phyloP scores from a whole-genome alignment of 2,113 vertebrate species.

The Coturnix japonica region DNA sequence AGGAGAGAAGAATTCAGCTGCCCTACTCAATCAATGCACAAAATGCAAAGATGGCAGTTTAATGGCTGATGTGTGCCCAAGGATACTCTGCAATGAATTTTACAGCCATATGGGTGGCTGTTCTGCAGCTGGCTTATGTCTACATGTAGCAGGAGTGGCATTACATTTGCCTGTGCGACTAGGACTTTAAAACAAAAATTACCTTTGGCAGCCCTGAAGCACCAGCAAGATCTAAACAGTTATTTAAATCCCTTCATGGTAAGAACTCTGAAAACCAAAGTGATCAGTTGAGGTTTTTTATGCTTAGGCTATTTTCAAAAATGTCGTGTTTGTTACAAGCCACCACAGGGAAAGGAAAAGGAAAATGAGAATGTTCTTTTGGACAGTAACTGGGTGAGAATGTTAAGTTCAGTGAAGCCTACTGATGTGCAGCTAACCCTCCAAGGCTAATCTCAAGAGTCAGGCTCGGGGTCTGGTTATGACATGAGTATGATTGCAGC shows the following conservation, averaged over 20 bases:
- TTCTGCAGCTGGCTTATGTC: background rate
- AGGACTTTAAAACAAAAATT: background rate
- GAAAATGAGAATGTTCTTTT: background rate
- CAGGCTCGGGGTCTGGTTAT: background rate
- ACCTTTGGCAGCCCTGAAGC: background rate
- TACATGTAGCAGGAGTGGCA: background rate
- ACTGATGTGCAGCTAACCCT: background rate
- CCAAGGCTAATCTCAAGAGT: background rate
- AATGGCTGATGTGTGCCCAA: background rate
- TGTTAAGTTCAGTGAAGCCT: background rate
- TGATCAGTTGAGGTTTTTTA: background rate
- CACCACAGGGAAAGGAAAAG: too few relatives aligned
- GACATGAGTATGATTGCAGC: background rate
- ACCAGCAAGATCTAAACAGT: background rate
- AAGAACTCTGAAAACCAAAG: background rate
- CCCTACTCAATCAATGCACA: background rate
- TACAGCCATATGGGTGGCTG: background rate
- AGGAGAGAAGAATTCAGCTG: background rate
- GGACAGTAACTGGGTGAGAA: background rate
- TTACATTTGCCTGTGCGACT: background rate
- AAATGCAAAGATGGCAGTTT: background rate
- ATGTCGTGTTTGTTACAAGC: background rate
- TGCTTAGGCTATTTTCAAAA: background rate
- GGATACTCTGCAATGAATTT: background rate
- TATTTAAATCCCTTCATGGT: background rate